phyloP scores from a whole-genome alignment of 2,888 invertebrate species.

The Perizoma flavofasciatum region DNA sequence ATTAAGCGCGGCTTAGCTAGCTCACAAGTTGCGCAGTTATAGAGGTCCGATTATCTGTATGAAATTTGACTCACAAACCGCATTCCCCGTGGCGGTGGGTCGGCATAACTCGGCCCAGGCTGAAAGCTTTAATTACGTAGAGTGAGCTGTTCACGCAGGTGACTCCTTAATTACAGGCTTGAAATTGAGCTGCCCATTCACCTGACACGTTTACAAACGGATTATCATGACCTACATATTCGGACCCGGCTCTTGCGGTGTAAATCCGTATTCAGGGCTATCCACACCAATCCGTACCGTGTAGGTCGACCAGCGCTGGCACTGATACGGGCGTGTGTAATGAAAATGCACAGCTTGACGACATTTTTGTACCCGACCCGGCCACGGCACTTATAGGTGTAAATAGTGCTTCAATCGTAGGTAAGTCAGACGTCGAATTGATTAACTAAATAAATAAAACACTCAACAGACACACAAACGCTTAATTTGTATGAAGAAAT shows the following conservation, averaged over 20 bases:
- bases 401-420: too few relatives aligned
- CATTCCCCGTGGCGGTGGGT: slow-evolving; percentile 68
- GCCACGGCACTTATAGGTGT: too few relatives aligned
- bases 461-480: too few relatives aligned
- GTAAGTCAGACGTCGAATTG: too few relatives aligned
- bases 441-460: too few relatives aligned
- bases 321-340: not conserved
- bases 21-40: slow-evolving; percentile 71
- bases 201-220: slow-evolving; percentile 76
- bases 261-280: slow-evolving; percentile 33
- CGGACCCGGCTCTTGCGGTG: slow-evolving; percentile 36
- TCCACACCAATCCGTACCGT: slow-evolving; percentile 12
- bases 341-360: too few relatives aligned
- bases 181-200: slow-evolving; percentile 80
- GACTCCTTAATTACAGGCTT: slow-evolving; percentile 80
- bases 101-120: slow-evolving; percentile 76
- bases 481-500: too few relatives aligned
- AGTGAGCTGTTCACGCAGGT: slow-evolving; percentile 82
- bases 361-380: too few relatives aligned
- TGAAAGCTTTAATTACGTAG: slow-evolving; percentile 80
- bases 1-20: slow-evolving; percentile 72
- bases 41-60: slow-evolving; percentile 76
- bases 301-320: slow-evolving; percentile 1
- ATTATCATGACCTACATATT: slow-evolving; percentile 69
- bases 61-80: slow-evolving; percentile 79